Evolutionary conservation across 2,113 vertebrate genomes (phyloP).

Genomic region (Corvus cornix): DNA sequence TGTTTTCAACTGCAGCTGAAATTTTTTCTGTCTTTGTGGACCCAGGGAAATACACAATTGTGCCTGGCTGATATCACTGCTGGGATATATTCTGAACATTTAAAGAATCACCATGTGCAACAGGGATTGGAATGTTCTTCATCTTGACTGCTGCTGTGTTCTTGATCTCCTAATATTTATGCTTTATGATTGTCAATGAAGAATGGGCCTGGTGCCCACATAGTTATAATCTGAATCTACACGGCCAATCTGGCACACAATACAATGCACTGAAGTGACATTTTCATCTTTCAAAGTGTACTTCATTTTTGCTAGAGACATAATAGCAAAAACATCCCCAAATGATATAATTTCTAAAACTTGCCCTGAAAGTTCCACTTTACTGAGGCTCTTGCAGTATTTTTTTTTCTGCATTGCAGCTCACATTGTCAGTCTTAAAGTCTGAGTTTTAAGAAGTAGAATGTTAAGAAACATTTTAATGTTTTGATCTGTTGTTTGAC

Average conservation of each 20-base stretch:
- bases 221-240: background rate
- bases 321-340: background rate
- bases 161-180: slow-evolving; percentile 3
- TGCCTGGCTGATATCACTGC: background rate
- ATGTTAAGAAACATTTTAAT: background rate
- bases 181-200: background rate
- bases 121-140: background rate
- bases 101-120: background rate
- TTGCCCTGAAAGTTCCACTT: background rate
- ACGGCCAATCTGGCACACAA: background rate
- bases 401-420: background rate
- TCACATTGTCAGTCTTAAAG: background rate
- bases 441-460: background rate
- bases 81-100: background rate
- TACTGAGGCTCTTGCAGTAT: background rate
- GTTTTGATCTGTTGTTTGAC: fast-evolving
- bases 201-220: background rate
- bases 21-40: background rate
- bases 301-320: background rate
- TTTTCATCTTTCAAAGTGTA: background rate
- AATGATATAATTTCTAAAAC: background rate
- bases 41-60: background rate
- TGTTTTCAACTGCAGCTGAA: background rate
- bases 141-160: background rate
- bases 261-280: background rate